Evolutionary conservation across 2,797 vertebrate genomes (phyloP).

Genomic region (Lagodon rhomboides): DNA sequence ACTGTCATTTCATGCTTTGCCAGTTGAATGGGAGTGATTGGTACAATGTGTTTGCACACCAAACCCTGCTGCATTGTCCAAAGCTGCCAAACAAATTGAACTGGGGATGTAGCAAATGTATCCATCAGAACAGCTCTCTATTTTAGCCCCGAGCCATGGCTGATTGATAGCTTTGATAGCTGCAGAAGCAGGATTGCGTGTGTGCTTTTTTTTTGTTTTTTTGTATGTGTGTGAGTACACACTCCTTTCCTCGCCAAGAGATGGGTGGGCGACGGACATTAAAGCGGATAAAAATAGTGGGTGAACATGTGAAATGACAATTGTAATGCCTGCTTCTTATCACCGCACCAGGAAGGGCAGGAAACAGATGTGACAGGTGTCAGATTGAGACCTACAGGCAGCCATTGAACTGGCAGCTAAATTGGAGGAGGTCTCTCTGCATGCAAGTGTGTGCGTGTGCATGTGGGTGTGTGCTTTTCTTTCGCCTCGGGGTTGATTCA

Average conservation of each 20-base stretch:
- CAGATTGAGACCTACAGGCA: slow-evolving; percentile 73
- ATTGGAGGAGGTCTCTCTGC: slow-evolving; percentile 57
- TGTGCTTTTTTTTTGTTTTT: not conserved
- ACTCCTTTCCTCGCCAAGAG: not conserved
- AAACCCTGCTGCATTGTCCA: slow-evolving; percentile 56
- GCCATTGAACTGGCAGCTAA: slow-evolving; percentile 69
- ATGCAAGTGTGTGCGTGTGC: slow-evolving; percentile 37
- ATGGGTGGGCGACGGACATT: slow-evolving; percentile 35
- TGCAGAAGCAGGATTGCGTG: slow-evolving; percentile 49
- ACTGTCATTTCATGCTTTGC: slow-evolving; percentile 66
- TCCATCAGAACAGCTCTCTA: slow-evolving; percentile 67
- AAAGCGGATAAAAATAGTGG: slow-evolving; percentile 62
- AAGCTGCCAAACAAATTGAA: slow-evolving; percentile 78
- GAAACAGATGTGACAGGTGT: slow-evolving; percentile 80
- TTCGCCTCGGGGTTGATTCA: slow-evolving; percentile 62
- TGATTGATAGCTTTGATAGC: slow-evolving; percentile 82
- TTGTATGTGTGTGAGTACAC: slow-evolving; percentile 25
- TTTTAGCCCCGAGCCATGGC: slow-evolving; percentile 71
- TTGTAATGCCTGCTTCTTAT: slow-evolving; percentile 73
- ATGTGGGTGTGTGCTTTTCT: not conserved
- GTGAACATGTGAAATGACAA: slow-evolving; percentile 76
- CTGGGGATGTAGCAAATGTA: slow-evolving; percentile 70
- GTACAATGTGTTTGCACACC: slow-evolving; percentile 68
- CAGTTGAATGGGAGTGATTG: slow-evolving; percentile 60
- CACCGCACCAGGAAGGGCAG: slow-evolving; percentile 41